Evolutionary conservation across 2,113 vertebrate genomes (phyloP), one percentile per base, ranked within the genome.

Genomic region (Porphyrio hochstetteri): DNA sequence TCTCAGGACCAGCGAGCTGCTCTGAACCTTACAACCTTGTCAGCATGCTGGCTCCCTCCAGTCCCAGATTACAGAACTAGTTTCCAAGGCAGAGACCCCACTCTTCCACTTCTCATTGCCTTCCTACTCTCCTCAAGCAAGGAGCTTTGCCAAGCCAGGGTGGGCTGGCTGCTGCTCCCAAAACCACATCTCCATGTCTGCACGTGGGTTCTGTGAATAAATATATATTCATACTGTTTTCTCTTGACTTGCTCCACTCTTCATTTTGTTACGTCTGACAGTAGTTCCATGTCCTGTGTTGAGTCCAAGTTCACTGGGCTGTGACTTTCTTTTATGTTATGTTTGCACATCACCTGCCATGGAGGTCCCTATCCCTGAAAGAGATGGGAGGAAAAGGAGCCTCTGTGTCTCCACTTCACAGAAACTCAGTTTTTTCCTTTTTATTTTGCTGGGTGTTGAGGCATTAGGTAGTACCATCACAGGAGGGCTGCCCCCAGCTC

Each of bases 1-100:
- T 74, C 17, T 28, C 25, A 29, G 55, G 67, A 33, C 46, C 25
- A 24, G 13, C 0, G 3, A 64, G n/a, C 53, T 33, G 59, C 71
- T 65, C 33, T 7, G 33, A 7, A 1, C 0, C 1, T 53, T 35
- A 5, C 28, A 8, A 46, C 65, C 42, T 70, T 1, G 0, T n/a
- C 71, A 59, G 7, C 5, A 1, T 9, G 15, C 17, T 0, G 5
- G 11, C 59, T 59, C 24, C 71, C 44, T 82, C 40, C 35, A 36
- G 50, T 42, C 35, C 35, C 31, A 11, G 17, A 36, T 50, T 14
- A 36, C 83, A 63, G 35, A 75, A 50, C 35, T 15, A 1, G 19
- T 70, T 59, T 52, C 70, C 27, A 29, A 38, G 74, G 59, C 13
- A 70, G 42, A 44, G 52, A 33, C 23, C 7, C 13, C 0, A 9